Percentiles rank a stretch among this genome's conserved stretches.
Evolutionary conservation across 2,797 vertebrate species (phyloP).

Genomic region (Neomorphus geoffroyi): DNA sequence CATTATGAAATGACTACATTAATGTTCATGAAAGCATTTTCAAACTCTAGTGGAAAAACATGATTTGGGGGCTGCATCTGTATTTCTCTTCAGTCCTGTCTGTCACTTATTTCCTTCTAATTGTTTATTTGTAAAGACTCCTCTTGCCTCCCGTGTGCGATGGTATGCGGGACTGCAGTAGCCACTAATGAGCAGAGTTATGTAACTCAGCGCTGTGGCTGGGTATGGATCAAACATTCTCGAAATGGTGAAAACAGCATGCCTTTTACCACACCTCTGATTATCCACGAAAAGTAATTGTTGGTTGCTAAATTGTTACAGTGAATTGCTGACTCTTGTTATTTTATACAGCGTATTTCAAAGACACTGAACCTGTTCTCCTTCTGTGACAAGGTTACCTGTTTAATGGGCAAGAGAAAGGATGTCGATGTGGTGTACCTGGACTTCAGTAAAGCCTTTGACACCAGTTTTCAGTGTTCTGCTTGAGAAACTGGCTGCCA

Average conservation of each 20-base stretch:
- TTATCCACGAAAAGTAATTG: slow-evolving; percentile 47
- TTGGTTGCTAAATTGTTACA: not conserved
- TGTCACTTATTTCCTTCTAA: not conserved
- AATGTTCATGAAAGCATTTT: not conserved
- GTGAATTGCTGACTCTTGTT: not conserved
- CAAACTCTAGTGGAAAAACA: not conserved
- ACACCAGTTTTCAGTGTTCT: no score
- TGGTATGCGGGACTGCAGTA: not conserved
- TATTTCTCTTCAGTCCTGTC: not conserved
- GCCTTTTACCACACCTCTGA: slow-evolving; percentile 51
- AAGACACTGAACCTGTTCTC: not conserved
- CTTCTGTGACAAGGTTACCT: no score
- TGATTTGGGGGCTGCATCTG: not conserved
- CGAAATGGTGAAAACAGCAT: slow-evolving; percentile 36
- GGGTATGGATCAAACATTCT: slow-evolving; percentile 44
- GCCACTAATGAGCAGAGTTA: slow-evolving; percentile 25
- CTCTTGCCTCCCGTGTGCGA: not conserved
- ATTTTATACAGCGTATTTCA: not conserved
- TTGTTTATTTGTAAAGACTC: not conserved
- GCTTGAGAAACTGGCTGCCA: no score
- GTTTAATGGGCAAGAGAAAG: no score
- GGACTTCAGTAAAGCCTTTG: no score
- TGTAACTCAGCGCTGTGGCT: not conserved
- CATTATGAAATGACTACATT: not conserved
- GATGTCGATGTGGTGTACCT: no score